These are phyloP conservation scores for Pediacus dermestoides DNA, from an alignment of 2,888 invertebrate genomes.

Conservation along the genomic window DNA sequence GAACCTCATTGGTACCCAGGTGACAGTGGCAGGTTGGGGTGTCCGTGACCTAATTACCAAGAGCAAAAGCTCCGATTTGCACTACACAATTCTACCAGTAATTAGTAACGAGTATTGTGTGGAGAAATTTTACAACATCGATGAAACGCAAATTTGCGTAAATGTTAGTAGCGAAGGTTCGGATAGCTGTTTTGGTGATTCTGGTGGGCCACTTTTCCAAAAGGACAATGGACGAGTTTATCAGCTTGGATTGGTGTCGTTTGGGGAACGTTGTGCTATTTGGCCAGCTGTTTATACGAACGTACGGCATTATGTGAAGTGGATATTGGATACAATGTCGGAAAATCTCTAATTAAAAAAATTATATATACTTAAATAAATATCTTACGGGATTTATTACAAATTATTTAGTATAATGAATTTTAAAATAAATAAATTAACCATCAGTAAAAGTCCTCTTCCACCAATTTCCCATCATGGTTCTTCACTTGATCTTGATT, in stretches of 20 bases:
- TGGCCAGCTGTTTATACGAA: neutral
- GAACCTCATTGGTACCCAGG: too few relatives aligned
- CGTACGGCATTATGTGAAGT: neutral
- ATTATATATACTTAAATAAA: too few relatives aligned
- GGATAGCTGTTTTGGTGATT: neutral
- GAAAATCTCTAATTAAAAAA: too few relatives aligned
- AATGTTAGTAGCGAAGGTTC: neutral
- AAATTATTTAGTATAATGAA: conserved; percentile 1
- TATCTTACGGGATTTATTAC: too few relatives aligned
- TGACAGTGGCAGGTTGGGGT: neutral
- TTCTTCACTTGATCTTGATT: conserved; percentile 89
- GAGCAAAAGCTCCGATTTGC: neutral
- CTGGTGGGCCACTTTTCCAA: neutral
- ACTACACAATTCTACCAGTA: neutral
- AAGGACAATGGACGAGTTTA: neutral
- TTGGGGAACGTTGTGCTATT: neutral
- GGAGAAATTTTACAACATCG: neutral
- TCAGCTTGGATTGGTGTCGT: neutral
- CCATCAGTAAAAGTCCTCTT: conserved; percentile 61
- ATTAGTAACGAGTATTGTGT: neutral
- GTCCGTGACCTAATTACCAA: neutral
- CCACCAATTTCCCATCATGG: conserved; percentile 49
- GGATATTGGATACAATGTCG: too few relatives aligned
- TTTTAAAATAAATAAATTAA: neutral
- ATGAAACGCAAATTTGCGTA: conserved; percentile 1